Conservation (phyloP, 2,888 invertebrate genomes). For the Colletes collaris region DNA sequence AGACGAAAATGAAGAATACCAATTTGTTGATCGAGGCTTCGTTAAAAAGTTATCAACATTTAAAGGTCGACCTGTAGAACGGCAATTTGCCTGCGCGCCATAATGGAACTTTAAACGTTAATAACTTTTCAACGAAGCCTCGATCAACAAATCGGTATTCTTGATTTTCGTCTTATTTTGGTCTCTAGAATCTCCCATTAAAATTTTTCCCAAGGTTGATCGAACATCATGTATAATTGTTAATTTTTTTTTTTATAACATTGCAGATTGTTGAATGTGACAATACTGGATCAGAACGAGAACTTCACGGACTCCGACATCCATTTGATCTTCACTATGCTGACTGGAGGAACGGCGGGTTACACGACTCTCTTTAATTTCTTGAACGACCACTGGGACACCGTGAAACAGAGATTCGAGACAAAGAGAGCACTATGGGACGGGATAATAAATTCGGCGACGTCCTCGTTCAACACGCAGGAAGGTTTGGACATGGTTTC, state of each 20-base stretch:
- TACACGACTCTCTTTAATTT: conserved; percentile 90
- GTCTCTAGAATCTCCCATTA: too few species aligned
- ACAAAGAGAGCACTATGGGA: conserved; percentile 91
- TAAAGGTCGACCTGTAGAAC: too few species aligned
- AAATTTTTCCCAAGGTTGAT: too few species aligned
- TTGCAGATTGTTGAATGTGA: conserved; percentile 86
- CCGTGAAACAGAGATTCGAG: conserved; percentile 87
- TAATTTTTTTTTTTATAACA: background rate
- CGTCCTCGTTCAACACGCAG: conserved; percentile 90
- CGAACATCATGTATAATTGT: background rate
- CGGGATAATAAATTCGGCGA: conserved; percentile 89
- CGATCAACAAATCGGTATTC: too few species aligned
- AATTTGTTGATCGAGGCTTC: too few species aligned
- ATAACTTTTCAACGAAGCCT: too few species aligned
- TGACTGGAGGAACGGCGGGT: conserved; percentile 89
- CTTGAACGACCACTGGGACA: conserved; percentile 88
- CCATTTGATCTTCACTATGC: conserved; percentile 90
- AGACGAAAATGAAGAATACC: too few species aligned
- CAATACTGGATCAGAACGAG: conserved; percentile 88
- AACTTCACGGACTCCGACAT: conserved; percentile 91
- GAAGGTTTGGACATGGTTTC: conserved; percentile 89
- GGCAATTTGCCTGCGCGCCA: too few species aligned
- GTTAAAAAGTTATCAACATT: too few species aligned
- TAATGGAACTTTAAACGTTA: too few species aligned
- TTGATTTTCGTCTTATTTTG: too few species aligned